A percentile compares a stretch with the other conserved stretches of the same genome.
These are phyloP conservation scores for Rynchops niger DNA, from an alignment of 2,113 vertebrate genomes.

Conservation along the genomic window DNA sequence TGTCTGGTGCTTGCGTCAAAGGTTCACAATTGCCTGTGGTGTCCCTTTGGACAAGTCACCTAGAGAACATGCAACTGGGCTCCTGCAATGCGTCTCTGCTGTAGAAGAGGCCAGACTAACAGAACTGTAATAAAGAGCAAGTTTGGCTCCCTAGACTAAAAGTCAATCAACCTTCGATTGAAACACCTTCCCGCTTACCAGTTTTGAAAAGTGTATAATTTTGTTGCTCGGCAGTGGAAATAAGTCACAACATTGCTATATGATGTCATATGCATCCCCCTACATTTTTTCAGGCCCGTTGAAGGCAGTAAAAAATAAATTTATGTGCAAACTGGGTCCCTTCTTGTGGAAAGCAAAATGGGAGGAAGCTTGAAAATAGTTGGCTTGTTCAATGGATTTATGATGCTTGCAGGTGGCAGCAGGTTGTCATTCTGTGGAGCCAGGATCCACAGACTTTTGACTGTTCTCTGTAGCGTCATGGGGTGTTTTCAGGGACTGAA, in stretches of 20 bases:
- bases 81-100: neutral
- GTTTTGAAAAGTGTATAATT: neutral
- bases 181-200: neutral
- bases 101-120: neutral
- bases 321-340: neutral
- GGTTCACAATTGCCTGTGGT: neutral
- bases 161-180: neutral
- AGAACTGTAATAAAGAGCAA: neutral
- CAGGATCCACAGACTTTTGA: neutral
- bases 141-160: neutral
- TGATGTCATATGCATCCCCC: rapidly evolving
- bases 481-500: neutral
- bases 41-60: neutral
- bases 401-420: neutral
- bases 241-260: neutral
- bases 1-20: neutral
- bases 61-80: neutral
- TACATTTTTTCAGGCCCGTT: neutral
- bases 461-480: neutral
- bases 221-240: neutral
- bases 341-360: neutral
- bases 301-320: neutral
- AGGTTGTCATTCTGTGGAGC: neutral
- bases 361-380: neutral
- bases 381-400: neutral